Base-by-base conservation (phyloP, 2,888 invertebrate genomes). In the Mesochorus sp. region DNA sequence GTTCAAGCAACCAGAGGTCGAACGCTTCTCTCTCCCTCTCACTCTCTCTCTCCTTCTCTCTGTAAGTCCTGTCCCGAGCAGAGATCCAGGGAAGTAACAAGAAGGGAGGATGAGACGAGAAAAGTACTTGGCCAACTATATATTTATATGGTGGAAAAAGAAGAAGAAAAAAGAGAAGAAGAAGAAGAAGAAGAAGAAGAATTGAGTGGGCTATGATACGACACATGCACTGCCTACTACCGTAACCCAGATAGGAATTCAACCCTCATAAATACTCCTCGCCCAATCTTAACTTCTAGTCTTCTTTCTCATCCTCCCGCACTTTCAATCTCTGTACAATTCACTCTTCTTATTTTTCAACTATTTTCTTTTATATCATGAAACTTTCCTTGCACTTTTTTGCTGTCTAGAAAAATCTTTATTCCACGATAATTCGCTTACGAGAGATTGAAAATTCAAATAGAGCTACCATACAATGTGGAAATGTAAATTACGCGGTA, bases 231-330 rank as follows among this genome's bases (percentile, higher is more conserved):
- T 44, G 64, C n/a, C n/a, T n/a, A n/a, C 66, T 34, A 70, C 68
- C 28, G 59, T 78, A 78, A 74, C 74, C 70, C 70, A 71, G 74
- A 78, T 75, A 74, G 57, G 51, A 74, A 74, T 74, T 57, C 64
- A 70, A 78, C 64, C 70, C 74, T 78, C 74, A 70, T 70, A 78
- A 75, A 78, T 75, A 78, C 47, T 42, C 47, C 55, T 55, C 17
- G 12, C 10, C 57, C 39, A 5, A 51, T 59, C 47, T 61, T 19
- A 37, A 47, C 68, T 21, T 55, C 31, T 8, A 14, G 2, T 19
- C 26, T 62, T 44, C 17, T 6, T 62, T 24, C 14, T 61, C 28
- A 10, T 19, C n/a, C 31, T 64, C n/a, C n/a, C 62, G 47, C 21
- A 21, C 12, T 49, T 21, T n/a, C 28, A 66, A 19, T 28, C 53